Evolutionary conservation across 2,113 vertebrate genomes (phyloP), one percentile per base, ranked within the genome.

Genomic region (Conger conger): DNA sequence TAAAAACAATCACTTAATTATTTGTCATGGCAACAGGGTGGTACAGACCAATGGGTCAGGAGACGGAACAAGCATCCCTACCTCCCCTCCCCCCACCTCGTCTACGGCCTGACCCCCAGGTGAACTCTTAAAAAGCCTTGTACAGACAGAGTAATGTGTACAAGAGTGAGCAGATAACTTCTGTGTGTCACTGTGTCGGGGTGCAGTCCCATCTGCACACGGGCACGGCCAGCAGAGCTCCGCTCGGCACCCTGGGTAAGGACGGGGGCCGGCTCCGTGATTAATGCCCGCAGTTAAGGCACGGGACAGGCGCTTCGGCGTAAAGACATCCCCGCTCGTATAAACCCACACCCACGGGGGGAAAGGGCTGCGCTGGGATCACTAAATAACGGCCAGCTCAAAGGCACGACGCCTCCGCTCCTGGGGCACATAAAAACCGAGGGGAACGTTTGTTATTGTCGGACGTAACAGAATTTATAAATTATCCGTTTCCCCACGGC

Each of bases 1-100:
- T n/a, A n/a, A n/a, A n/a, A n/a, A n/a, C n/a, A n/a, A 83, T 92
- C 88, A 90, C 86, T 83, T 90, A 87, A 92, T 91, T 88, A 83
- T 18, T 79, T 30, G 54, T 80, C 76, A 35, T 83, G 76, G 82
- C 79, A 82, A 85, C 57, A 82, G 86, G 76, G 50, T 92, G 86
- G 86, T 83, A 84, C 77, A 50, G 60, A 82, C 82, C 86, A 7
- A 86, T 60, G 82, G 78, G 68, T 73, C 86, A 86, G 13, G 27
- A 35, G 84, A 13, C 36, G 50, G 33, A 36, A 79, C 73, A 81
- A 13, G 11, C 42, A 8, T 45, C 68, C 23, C n/a, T n/a, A n/a
- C 30, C 40, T 15, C 42, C 79, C 3, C 7, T 5, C 20, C 33
- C 9, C 76, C 30, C 3, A 3, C 60, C 60, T 0, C 27, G 1